Base-by-base conservation (phyloP, 2,797 vertebrate species). In the Bufotes viridis region DNA sequence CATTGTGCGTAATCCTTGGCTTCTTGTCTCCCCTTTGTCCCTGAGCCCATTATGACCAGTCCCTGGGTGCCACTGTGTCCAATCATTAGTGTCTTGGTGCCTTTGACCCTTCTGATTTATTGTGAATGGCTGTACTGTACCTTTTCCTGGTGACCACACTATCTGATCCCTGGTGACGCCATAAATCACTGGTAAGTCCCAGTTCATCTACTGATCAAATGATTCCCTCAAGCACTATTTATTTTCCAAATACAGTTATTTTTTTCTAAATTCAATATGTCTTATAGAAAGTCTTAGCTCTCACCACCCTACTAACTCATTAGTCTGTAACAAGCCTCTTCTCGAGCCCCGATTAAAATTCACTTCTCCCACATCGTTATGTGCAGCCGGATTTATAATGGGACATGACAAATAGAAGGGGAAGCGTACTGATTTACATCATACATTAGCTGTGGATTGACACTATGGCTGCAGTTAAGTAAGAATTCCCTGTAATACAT, bases 381-480 rank as follows among this genome's bases (percentile, higher is more conserved):
- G 10, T 76, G 74, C 22, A 24, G 74, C 74, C 14, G 51, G 51
- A 76, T 53, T 55, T 55, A 76, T 75, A 75, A 75, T 75, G 42
- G 12, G 22, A 76, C 10, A n/a, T 76, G 42, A n/a, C 20, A 53
- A 75, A 13, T 76, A 76, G 74, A 55, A 76, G 74, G 74, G 15
- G 74, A n/a, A 76, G 74, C 3, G 49, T 13, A 49, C 49, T 15
- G 34, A 49, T 34, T n/a, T 49, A 24, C 13, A 24, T 53, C 9
- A n/a, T 76, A 55, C 53, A 55, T 76, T 76, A 76, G 20, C 20
- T 2, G 20, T 53, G 67, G 14, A 9, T 14, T 29, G 74, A 76
- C 74, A 74, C 70, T 11, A 42, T 20, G 42, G 18, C 74, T 22
- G 20, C 14, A 53, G 18, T 76, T 76, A 13, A 53, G 74, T 22